Conservation (phyloP, 23 tunicate species). For the Trididemnum miniatum region DNA sequence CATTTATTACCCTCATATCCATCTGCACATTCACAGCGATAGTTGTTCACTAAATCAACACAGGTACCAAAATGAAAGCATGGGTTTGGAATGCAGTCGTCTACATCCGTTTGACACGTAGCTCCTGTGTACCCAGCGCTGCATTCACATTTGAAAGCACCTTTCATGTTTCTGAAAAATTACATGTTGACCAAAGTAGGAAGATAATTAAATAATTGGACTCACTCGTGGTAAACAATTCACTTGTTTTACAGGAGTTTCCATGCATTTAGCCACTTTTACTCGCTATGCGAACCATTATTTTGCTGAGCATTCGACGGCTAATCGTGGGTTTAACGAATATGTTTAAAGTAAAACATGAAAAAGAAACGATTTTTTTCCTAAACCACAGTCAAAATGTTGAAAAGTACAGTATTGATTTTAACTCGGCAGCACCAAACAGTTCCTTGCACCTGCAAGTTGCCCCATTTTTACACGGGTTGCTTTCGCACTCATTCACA, state of each 20-base stretch:
- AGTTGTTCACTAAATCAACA: slow-evolving; percentile 17
- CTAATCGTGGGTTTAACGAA: too few relatives aligned
- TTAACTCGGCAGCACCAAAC: too few relatives aligned
- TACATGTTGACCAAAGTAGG: background rate
- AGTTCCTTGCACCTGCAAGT: slow-evolving; percentile 76
- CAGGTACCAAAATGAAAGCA: slow-evolving; percentile 59
- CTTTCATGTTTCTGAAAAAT: slow-evolving; percentile 18
- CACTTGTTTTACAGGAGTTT: too few relatives aligned
- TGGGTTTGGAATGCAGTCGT: slow-evolving; percentile 59
- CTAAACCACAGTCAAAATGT: too few relatives aligned
- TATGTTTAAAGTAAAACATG: too few relatives aligned
- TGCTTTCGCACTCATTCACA: slow-evolving; percentile 58
- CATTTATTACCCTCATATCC: slow-evolving; percentile 44
- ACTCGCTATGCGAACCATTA: too few relatives aligned
- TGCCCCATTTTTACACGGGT: slow-evolving; percentile 82
- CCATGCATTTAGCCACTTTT: too few relatives aligned
- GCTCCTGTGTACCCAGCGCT: slow-evolving; percentile 44
- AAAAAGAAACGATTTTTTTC: too few relatives aligned
- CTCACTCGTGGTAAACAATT: background rate
- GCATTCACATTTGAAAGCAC: slow-evolving; percentile 46
- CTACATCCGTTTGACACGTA: slow-evolving; percentile 37
- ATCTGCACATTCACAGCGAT: slow-evolving; percentile 28
- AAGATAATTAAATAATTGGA: background rate
- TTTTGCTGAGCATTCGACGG: too few relatives aligned
- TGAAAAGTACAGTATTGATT: too few relatives aligned